phyloP scores from a whole-genome alignment of 2,888 invertebrate species.

The Diabrotica balteata region DNA sequence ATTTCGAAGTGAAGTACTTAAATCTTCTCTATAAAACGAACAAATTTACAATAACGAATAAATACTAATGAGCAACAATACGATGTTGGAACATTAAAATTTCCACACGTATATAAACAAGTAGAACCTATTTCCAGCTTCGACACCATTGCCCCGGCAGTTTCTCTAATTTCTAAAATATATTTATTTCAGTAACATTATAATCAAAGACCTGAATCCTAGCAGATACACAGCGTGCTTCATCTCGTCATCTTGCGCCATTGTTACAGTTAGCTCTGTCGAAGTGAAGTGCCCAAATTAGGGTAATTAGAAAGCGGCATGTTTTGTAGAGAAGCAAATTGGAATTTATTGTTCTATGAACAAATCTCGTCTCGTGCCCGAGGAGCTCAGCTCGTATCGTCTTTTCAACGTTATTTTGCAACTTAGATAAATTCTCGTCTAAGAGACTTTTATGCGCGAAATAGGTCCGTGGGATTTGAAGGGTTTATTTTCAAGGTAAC shows the following conservation, averaged over 20 bases:
- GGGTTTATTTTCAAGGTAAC: constrained; percentile 13
- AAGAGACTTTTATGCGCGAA: constrained; percentile 9
- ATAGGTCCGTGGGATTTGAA: constrained; percentile 4
- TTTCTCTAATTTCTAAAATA: constrained; percentile 20
- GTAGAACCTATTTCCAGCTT: too few relatives aligned
- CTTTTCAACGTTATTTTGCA: constrained; percentile 12
- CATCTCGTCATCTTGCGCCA: constrained; percentile 33
- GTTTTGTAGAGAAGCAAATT: constrained; percentile 44
- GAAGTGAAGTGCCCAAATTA: constrained; percentile 42
- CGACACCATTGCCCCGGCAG: neutral
- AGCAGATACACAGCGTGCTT: constrained; percentile 15
- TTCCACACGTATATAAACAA: too few relatives aligned
- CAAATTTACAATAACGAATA: too few relatives aligned
- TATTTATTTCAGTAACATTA: constrained; percentile 26
- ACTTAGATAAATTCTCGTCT: constrained; percentile 20
- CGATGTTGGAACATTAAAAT: too few relatives aligned
- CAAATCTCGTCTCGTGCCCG: constrained; percentile 21
- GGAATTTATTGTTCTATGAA: constrained; percentile 42
- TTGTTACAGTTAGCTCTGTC: constrained; percentile 37
- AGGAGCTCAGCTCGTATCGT: constrained; percentile 6
- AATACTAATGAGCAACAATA: too few relatives aligned
- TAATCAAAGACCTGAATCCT: constrained; percentile 24
- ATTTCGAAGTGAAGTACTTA: too few relatives aligned
- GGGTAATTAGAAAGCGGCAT: constrained; percentile 44
- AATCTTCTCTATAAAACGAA: too few relatives aligned